Conservation (phyloP, 2,888 invertebrate species). For the Hirtodrosophila histrioides region DNA sequence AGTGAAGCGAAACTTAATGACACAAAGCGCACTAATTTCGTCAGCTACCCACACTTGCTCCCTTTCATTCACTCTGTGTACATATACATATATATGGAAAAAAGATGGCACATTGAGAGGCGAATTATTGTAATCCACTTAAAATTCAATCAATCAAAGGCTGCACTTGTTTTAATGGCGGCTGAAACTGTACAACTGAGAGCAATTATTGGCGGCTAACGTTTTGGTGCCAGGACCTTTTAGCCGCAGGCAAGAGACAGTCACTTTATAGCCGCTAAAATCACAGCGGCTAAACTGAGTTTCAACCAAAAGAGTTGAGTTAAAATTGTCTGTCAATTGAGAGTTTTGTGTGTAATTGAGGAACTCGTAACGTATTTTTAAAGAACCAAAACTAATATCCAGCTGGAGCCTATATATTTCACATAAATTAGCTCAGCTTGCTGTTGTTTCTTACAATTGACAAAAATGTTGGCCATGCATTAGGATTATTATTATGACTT, state of each 20-base stretch:
- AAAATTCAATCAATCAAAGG: conserved; percentile 44
- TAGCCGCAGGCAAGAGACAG: neutral
- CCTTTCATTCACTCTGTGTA: neutral
- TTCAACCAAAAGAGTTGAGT: no score
- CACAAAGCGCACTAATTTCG: conserved; percentile 72
- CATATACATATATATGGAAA: conserved; percentile 1
- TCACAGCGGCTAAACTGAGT: no score
- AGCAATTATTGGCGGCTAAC: conserved; percentile 48
- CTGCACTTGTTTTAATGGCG: conserved; percentile 40
- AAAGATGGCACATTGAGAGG: conserved; percentile 17
- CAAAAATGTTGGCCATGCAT: conserved; percentile 32
- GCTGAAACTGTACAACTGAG: conserved; percentile 28
- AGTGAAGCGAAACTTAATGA: conserved; percentile 72
- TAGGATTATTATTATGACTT: conserved; percentile 54
- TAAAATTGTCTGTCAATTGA: no score
- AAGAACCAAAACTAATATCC: no score
- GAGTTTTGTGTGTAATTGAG: no score
- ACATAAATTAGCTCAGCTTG: neutral
- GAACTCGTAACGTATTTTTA: no score
- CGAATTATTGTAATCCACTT: conserved; percentile 56
- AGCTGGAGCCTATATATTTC: neutral
- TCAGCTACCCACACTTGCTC: neutral
- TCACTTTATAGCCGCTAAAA: no score
- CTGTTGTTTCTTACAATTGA: conserved; percentile 5
- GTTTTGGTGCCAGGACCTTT: conserved; percentile 1